Evolutionary conservation across 2,113 vertebrate species (phyloP).

Genomic region (Hemicordylus capensis): DNA sequence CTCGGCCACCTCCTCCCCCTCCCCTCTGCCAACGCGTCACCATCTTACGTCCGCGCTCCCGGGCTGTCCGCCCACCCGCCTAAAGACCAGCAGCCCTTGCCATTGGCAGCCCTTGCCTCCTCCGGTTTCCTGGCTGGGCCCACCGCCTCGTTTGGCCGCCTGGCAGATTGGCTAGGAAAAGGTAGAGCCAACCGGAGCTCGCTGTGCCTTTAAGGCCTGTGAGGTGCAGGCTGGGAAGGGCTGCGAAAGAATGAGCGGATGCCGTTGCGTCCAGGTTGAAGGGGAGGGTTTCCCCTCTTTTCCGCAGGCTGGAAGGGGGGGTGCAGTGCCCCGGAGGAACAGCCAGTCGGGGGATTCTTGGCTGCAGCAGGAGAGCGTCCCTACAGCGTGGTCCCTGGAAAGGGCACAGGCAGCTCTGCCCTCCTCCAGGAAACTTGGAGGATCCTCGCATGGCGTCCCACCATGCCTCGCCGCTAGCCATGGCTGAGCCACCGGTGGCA

Average conservation of each 20-base stretch:
- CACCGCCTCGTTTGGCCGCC: no score
- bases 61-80: no score
- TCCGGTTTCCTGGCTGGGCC: no score
- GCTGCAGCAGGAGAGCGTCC: background rate
- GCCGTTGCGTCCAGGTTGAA: background rate
- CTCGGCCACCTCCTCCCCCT: no score
- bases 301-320: background rate
- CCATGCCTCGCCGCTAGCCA: background rate
- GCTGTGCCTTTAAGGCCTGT: background rate
- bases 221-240: background rate
- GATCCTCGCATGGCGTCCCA: background rate
- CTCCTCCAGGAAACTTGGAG: conserved; percentile 8
- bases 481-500: background rate
- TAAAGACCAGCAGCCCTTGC: no score
- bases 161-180: background rate
- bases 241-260: background rate
- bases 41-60: no score
- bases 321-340: no score
- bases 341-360: background rate
- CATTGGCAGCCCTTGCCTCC: no score
- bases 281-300: background rate
- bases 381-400: no score
- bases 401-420: no score
- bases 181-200: background rate
- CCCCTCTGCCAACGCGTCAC: no score